Percentiles rank a stretch among this genome's conserved stretches.
phyloP scores from a whole-genome alignment of 2,797 vertebrate species.

The Orestias chungarensis region DNA sequence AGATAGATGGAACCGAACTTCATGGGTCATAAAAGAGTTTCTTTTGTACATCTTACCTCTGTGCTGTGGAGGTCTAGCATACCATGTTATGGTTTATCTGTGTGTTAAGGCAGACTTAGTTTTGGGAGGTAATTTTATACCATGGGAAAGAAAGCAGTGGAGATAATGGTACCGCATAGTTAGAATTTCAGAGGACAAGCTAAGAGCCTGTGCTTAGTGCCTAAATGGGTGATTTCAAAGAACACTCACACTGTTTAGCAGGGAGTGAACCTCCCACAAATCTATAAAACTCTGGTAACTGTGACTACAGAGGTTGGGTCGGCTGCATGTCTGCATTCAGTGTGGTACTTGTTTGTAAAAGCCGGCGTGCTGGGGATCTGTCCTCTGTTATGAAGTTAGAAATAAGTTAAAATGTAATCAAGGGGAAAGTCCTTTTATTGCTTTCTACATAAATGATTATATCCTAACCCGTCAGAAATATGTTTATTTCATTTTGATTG shows the following conservation, averaged over 20 bases:
- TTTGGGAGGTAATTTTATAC: slow-evolving; percentile 65
- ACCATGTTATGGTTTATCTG: slow-evolving; percentile 3
- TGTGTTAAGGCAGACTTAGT: slow-evolving; percentile 16
- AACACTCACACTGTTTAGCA: slow-evolving; percentile 71
- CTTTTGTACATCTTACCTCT: not conserved
- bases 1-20: not conserved
- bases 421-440: not conserved
- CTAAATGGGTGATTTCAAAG: slow-evolving; percentile 76
- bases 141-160: slow-evolving; percentile 64
- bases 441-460: not conserved
- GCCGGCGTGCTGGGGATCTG: slow-evolving; percentile 4
- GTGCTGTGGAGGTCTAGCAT: not conserved
- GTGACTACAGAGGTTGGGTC: slow-evolving; percentile 48
- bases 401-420: not conserved
- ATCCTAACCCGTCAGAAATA: not conserved
- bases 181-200: slow-evolving; percentile 56
- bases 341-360: slow-evolving; percentile 1
- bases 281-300: slow-evolving; percentile 66
- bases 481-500: not conserved
- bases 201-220: slow-evolving; percentile 73
- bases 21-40: not conserved
- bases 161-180: slow-evolving; percentile 72
- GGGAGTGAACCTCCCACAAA: slow-evolving; percentile 63
- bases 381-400: slow-evolving; percentile 16
- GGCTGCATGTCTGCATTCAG: slow-evolving; percentile 20